Evolutionary conservation across 2,797 vertebrate genomes (phyloP), one percentile per base, ranked within the genome.

Genomic region (Anguilla anguilla): DNA sequence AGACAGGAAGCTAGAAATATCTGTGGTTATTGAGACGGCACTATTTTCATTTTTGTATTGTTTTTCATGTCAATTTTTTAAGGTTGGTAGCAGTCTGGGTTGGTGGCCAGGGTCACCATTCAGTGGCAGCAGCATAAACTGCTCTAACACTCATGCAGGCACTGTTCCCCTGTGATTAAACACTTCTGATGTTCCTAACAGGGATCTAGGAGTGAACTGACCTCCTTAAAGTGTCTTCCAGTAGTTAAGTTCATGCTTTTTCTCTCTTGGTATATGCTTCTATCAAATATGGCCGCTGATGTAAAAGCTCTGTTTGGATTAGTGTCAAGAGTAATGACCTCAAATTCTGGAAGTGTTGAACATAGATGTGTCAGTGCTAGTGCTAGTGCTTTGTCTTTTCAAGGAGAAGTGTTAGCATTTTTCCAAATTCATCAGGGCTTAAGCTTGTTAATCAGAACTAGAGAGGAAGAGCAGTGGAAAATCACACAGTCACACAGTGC

Each of bases 351-450:
- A 43, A 43, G 35, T 17, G 74, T 15, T 43, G 43, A 43, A 46
- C 7, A 7, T 6, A n/a, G 72, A 77, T 77, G 72, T 31, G 31
- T 39, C 72, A 17, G 35, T 46, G 43, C 43, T 46, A 46, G 43
- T 46, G 43, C 43, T 49, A 11, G 19, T 31, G 15, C n/a, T 6
- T n/a, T 7, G 72, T 5, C 77, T 49, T 81, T 46, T 25, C 39
- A 81, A 49, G 25, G 31, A 77, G 72, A 77, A 81, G 77, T 81
- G 77, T 43, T 49, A 81, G 77, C 39, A 43, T 49, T 46, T 81
- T 15, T 81, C 39, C 22, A 1, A 22, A 46, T 49, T 17, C 43
- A 49, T n/a, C 43, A 10, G 6, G 77, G 43, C 19, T 11, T 17
- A 22, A 43, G 39, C 43, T 49, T 6, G 31, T 81, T 46, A 81